Conservation (phyloP, 2,113 vertebrate species). For the Hepsetus odoe region DNA sequence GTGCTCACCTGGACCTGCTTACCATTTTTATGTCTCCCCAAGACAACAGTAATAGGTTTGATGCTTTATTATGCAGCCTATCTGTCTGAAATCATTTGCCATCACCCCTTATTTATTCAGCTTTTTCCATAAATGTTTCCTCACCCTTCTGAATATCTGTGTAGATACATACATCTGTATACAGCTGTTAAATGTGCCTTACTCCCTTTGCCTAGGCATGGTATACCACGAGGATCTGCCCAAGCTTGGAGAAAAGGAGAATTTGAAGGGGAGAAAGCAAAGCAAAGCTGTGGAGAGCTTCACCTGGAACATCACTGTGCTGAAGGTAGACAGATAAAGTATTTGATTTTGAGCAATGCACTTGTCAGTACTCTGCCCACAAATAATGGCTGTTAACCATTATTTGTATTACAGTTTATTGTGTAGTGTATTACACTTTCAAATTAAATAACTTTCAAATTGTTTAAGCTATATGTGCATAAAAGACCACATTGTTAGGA, state of each 20-base stretch:
- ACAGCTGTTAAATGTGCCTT: neutral
- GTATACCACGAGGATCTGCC: slow-evolving; percentile 87
- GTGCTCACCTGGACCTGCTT: too few relatives aligned
- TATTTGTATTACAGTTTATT: too few relatives aligned
- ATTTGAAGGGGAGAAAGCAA: slow-evolving; percentile 85
- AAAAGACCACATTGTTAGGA: too few relatives aligned
- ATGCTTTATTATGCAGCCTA: too few relatives aligned
- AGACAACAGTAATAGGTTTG: neutral
- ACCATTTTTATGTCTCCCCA: neutral
- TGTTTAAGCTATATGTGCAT: too few relatives aligned
- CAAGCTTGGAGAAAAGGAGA: slow-evolving; percentile 84
- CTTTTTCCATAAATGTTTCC: neutral
- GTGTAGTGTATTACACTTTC: too few relatives aligned
- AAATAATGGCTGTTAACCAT: too few relatives aligned
- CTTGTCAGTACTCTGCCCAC: too few relatives aligned
- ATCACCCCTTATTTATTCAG: neutral
- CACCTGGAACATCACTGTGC: slow-evolving; percentile 87
- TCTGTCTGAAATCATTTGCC: too few relatives aligned
- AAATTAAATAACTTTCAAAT: too few relatives aligned
- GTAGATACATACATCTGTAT: neutral
- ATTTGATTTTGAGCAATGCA: too few relatives aligned
- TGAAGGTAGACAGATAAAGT: slow-evolving; percentile 77
- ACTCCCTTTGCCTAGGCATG: slow-evolving; percentile 75
- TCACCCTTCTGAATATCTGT: neutral
- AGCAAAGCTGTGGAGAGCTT: slow-evolving; percentile 89